Evolutionary conservation across 2,113 vertebrate genomes (phyloP).

Genomic region (Mirounga angustirostris): DNA sequence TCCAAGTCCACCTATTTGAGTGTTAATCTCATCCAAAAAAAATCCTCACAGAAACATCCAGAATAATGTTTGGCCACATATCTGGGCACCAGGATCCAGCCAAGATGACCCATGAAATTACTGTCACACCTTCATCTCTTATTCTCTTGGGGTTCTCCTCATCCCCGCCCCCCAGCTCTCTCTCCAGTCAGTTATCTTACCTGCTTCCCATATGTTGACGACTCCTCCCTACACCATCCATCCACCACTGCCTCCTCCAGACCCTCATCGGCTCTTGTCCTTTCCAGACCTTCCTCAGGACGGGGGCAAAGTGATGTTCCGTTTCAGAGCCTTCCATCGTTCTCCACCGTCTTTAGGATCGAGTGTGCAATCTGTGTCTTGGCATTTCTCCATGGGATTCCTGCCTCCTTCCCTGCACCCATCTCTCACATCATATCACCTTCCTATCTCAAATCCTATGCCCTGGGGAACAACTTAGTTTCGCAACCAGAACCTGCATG

Average conservation of each 20-base stretch:
- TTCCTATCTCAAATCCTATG: not conserved
- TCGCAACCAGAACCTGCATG: not conserved
- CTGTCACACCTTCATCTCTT: not conserved
- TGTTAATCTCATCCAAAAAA: not conserved
- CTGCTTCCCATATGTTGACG: not conserved
- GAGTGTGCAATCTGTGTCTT: not conserved
- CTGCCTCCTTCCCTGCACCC: not conserved
- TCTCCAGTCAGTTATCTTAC: not conserved
- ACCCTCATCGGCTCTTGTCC: not conserved
- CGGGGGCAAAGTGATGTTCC: not conserved
- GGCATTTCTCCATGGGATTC: not conserved
- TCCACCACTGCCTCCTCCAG: not conserved
- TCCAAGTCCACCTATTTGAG: not conserved
- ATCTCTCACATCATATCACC: not conserved
- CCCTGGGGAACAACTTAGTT: not conserved
- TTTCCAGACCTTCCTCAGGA: not conserved
- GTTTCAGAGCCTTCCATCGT: not conserved
- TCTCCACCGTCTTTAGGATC: not conserved
- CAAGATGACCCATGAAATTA: not conserved
- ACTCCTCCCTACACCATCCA: not conserved
- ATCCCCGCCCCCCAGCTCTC: not conserved
- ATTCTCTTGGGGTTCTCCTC: not conserved
- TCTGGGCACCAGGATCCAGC: not conserved
- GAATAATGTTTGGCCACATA: not conserved
- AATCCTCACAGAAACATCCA: not conserved